Percentiles rank a stretch among this genome's conserved stretches.
phyloP scores from a whole-genome alignment of 2,797 vertebrate species.

The Coranthus polyacanthus region DNA sequence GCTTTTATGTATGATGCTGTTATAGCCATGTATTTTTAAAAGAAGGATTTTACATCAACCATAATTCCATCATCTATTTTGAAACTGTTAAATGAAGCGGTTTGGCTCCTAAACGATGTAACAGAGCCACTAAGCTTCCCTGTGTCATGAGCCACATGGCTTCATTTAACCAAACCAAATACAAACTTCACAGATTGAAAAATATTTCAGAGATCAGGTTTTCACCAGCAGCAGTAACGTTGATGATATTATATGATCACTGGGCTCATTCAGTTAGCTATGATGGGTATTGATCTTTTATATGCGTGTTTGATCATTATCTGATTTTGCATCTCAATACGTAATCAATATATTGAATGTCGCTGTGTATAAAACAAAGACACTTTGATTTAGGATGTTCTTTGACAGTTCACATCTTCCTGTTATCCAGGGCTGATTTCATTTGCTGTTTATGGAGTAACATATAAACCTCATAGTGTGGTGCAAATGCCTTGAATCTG shows the following conservation, averaged over 20 bases:
- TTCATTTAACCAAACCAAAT: too few relatives aligned
- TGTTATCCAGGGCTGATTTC: slow-evolving; percentile 10
- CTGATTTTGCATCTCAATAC: slow-evolving; percentile 32
- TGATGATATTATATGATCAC: slow-evolving; percentile 6
- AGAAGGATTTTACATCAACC: too few relatives aligned
- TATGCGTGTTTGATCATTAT: slow-evolving; percentile 26
- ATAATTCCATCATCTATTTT: too few relatives aligned
- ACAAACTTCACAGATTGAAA: too few relatives aligned
- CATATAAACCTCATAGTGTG: slow-evolving; percentile 16
- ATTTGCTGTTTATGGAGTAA: slow-evolving; percentile 25
- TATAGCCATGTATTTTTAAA: too few relatives aligned
- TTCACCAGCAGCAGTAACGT: not conserved
- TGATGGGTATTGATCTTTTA: slow-evolving; percentile 13
- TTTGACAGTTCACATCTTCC: slow-evolving; percentile 20
- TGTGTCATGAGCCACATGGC: too few relatives aligned
- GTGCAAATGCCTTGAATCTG: slow-evolving; percentile 27
- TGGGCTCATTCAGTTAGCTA: slow-evolving; percentile 4
- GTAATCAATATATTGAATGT: slow-evolving; percentile 25
- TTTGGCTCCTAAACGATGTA: too few relatives aligned
- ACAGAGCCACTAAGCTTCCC: too few relatives aligned
- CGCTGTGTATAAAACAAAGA: slow-evolving; percentile 20
- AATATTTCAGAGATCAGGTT: too few relatives aligned
- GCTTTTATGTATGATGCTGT: too few relatives aligned
- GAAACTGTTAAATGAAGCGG: too few relatives aligned
- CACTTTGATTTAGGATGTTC: slow-evolving; percentile 11